A percentile compares a stretch with the other conserved stretches of the same genome.
These are phyloP conservation scores for Daubentonia madagascariensis DNA, from an alignment of 2,113 vertebrate species.

Conservation along the genomic window DNA sequence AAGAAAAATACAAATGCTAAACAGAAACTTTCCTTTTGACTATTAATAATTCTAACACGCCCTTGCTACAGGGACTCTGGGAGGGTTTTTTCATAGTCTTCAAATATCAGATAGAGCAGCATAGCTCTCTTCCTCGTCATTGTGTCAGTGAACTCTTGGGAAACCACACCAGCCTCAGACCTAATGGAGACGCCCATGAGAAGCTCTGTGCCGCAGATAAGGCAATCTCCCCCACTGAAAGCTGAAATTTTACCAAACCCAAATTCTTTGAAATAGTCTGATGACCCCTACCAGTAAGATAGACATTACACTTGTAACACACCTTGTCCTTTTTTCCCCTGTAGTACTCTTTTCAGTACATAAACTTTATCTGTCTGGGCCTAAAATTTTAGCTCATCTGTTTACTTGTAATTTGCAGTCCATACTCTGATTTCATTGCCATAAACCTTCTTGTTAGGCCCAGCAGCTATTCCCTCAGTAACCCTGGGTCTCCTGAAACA, in stretches of 20 bases:
- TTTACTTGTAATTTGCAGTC: background rate
- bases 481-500: background rate
- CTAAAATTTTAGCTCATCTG: background rate
- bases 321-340: background rate
- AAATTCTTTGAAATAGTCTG: conserved; percentile 41
- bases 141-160: background rate
- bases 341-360: background rate
- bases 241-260: background rate
- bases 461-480: accelerated
- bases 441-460: background rate
- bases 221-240: background rate
- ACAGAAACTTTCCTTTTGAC: background rate
- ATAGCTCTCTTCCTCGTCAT: conserved; percentile 5
- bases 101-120: background rate
- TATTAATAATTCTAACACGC: background rate
- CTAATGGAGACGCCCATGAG: background rate
- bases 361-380: background rate
- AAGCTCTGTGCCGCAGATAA: background rate
- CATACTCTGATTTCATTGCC: background rate
- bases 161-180: background rate
- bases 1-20: background rate
- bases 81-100: background rate
- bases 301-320: background rate
- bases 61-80: background rate
- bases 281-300: conserved; percentile 10